Conservation (phyloP, 2,113 vertebrate genomes). For the Chaenocephalus aceratus region DNA sequence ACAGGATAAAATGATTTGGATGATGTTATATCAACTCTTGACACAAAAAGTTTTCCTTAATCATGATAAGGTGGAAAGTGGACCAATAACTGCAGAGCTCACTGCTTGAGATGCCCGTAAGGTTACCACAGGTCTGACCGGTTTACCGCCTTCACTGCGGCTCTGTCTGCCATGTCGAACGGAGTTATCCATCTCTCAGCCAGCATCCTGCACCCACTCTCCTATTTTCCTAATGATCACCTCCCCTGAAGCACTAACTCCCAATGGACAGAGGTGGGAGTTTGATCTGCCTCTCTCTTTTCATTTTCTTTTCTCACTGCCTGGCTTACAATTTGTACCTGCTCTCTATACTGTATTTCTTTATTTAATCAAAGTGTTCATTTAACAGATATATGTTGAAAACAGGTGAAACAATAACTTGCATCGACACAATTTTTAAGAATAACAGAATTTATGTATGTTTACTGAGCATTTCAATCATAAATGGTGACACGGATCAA, state of each 20-base stretch:
- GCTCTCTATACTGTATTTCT: not conserved
- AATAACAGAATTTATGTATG: not conserved
- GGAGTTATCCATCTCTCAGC: slow-evolving; percentile 77
- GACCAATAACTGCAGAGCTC: slow-evolving; percentile 53
- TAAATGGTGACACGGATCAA: not conserved
- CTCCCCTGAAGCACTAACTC: slow-evolving; percentile 68
- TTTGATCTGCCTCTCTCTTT: slow-evolving; percentile 24
- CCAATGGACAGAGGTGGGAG: slow-evolving; percentile 43
- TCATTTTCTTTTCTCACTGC: slow-evolving; percentile 21
- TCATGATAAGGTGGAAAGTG: slow-evolving; percentile 55
- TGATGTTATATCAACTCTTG: slow-evolving; percentile 36
- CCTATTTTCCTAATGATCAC: slow-evolving; percentile 75
- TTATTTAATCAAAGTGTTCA: slow-evolving; percentile 1
- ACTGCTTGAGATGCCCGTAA: slow-evolving; percentile 54
- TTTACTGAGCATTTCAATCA: not conserved
- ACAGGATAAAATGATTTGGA: not conserved
- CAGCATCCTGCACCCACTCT: slow-evolving; percentile 65
- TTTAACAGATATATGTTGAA: not conserved
- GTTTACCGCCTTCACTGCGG: slow-evolving; percentile 70
- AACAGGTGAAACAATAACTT: not conserved
- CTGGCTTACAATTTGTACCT: slow-evolving; percentile 25
- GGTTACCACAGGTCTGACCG: slow-evolving; percentile 67
- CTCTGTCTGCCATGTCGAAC: slow-evolving; percentile 72
- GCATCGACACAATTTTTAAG: not conserved
- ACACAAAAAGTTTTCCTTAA: slow-evolving; percentile 57